Percentiles rank a stretch among this genome's conserved stretches.
Conservation (phyloP, 2,113 vertebrate species). For the Stegostoma tigrinum region DNA sequence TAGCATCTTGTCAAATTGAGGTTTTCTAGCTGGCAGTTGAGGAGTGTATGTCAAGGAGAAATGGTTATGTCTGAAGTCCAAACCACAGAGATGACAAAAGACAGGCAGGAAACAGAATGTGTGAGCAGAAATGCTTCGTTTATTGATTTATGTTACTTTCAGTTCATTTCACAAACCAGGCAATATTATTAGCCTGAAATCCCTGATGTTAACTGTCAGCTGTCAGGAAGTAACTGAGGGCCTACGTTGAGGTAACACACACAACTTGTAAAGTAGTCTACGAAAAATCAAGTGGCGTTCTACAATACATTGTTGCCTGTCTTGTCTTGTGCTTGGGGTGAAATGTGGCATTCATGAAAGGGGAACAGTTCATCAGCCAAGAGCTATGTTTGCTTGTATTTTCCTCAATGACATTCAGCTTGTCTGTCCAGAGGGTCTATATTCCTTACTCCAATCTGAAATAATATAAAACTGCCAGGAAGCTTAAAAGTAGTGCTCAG, state of each 20-base stretch:
- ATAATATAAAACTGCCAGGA: not conserved
- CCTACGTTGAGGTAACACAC: not conserved
- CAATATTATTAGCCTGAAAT: conserved; percentile 18
- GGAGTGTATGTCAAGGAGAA: not conserved
- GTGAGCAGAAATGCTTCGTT: not conserved
- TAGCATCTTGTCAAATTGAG: conserved; percentile 23
- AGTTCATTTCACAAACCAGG: conserved; percentile 6
- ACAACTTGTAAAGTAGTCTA: not conserved
- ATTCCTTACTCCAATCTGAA: not conserved
- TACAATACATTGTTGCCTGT: not conserved
- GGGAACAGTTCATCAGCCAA: not conserved
- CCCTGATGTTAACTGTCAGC: conserved; percentile 24
- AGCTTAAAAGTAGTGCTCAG: not conserved
- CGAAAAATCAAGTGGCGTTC: not conserved
- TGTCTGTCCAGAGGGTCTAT: not conserved
- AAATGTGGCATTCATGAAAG: conserved; percentile 4
- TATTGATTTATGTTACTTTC: conserved; percentile 28
- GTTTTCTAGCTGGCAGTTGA: conserved; percentile 1
- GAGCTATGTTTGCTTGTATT: not conserved
- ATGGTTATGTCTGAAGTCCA: not conserved
- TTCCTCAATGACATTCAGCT: not conserved
- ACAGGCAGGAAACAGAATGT: conserved; percentile 22
- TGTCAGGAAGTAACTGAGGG: not conserved
- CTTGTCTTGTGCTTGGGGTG: not conserved
- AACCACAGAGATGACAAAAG: conserved; percentile 26